Conservation (phyloP, 2,797 vertebrate genomes). For the Enteromius trimaculatus region DNA sequence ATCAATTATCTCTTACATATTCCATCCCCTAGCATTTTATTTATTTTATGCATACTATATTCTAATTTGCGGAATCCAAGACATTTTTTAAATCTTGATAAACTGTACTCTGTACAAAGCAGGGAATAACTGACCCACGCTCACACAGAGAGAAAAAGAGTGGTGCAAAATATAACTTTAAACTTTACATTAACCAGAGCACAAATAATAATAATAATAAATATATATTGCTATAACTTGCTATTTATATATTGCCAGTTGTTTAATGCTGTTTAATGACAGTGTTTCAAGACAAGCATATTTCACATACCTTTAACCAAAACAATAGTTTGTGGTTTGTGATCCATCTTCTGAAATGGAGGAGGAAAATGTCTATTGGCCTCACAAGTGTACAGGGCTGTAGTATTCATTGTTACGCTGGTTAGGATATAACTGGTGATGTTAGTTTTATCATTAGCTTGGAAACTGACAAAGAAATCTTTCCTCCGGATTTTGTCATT, state of each 20-base stretch:
- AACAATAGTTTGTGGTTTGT: slow-evolving; percentile 37
- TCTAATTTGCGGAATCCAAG: background rate
- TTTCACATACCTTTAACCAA: slow-evolving; percentile 63
- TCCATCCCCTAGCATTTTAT: background rate
- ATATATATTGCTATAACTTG: background rate
- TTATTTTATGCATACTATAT: background rate
- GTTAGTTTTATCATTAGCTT: rapidly evolving
- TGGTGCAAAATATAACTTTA: background rate
- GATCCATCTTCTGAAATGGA: background rate
- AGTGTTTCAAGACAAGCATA: background rate
- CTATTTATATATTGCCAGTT: background rate
- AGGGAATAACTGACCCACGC: background rate
- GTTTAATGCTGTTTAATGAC: background rate
- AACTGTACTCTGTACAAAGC: background rate
- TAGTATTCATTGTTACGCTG: background rate
- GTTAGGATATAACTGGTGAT: slow-evolving; percentile 43
- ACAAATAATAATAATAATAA: background rate
- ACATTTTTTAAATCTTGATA: background rate
- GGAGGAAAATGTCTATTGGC: slow-evolving; percentile 52
- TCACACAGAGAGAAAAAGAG: background rate
- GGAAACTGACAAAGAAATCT: background rate
- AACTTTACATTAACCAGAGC: background rate
- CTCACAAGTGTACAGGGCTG: slow-evolving; percentile 63
- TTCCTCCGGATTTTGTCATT: rapidly evolving
- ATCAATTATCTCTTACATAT: background rate